These are phyloP conservation scores for Oreochromis mossambicus DNA, from an alignment of 2,797 vertebrate genomes.

Conservation along the genomic window DNA sequence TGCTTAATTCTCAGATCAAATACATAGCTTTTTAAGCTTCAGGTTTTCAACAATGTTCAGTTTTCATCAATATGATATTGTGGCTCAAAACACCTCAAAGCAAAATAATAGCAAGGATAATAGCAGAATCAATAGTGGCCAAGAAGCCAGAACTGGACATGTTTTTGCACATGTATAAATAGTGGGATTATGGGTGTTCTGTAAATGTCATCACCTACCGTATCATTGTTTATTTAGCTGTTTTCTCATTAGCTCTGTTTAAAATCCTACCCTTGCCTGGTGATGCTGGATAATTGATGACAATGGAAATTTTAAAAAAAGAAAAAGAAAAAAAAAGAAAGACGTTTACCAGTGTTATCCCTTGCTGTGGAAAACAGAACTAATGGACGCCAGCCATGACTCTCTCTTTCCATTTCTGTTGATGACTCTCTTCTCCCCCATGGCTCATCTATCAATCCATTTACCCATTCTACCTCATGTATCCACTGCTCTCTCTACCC, in stretches of 20 bases:
- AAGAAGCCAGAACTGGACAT: background rate
- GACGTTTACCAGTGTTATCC: background rate
- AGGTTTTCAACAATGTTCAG: background rate
- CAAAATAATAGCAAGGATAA: background rate
- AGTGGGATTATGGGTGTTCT: background rate
- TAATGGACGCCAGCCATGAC: slow-evolving; percentile 33
- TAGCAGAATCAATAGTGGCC: background rate
- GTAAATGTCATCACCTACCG: background rate
- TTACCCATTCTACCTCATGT: slow-evolving; percentile 28
- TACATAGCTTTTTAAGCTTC: background rate
- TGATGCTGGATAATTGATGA: slow-evolving; percentile 2
- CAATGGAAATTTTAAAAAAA: background rate
- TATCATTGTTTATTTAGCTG: background rate
- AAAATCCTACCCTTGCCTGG: background rate
- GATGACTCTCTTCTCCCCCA: slow-evolving; percentile 4
- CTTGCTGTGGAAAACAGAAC: slow-evolving; percentile 9
- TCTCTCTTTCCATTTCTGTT: slow-evolving; percentile 40
- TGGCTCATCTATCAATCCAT: slow-evolving; percentile 53
- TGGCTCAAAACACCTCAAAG: background rate
- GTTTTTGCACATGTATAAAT: background rate
- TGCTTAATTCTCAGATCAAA: background rate
- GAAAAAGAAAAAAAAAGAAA: background rate
- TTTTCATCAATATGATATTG: background rate
- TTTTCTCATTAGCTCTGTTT: background rate
- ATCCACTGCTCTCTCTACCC: background rate